Conservation (phyloP, 2,797 vertebrate genomes). For the Allochrocebus solatus region DNA sequence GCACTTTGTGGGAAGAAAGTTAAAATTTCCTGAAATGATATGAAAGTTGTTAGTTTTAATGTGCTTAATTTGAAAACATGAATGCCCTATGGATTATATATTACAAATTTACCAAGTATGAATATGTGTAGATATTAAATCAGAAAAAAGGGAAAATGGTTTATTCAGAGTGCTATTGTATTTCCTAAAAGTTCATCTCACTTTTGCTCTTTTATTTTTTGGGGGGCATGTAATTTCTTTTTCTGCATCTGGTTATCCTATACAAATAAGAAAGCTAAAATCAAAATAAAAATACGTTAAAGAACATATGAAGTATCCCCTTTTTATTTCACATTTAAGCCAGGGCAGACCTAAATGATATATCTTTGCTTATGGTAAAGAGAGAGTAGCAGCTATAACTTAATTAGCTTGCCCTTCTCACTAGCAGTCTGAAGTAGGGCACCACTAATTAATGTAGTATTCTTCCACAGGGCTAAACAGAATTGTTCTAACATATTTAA, state of each 20-base stretch:
- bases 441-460: slow-evolving; percentile 45
- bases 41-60: background rate
- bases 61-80: background rate
- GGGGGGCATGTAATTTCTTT: background rate
- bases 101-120: background rate
- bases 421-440: slow-evolving; percentile 42
- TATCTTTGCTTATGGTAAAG: slow-evolving; percentile 16
- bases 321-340: background rate
- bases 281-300: background rate
- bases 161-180: background rate
- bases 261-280: background rate
- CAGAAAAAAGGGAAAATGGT: background rate
- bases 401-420: slow-evolving; percentile 57
- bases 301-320: background rate
- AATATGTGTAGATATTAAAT: background rate
- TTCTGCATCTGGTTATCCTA: background rate
- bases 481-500: slow-evolving; percentile 52
- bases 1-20: background rate
- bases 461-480: slow-evolving; percentile 41
- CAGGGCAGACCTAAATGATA: background rate
- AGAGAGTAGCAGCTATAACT: slow-evolving; percentile 38
- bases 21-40: background rate
- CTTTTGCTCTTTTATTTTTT: background rate
- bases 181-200: background rate
- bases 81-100: background rate